Conservation (phyloP, 2,113 vertebrate species). For the Zonotrichia leucophrys region DNA sequence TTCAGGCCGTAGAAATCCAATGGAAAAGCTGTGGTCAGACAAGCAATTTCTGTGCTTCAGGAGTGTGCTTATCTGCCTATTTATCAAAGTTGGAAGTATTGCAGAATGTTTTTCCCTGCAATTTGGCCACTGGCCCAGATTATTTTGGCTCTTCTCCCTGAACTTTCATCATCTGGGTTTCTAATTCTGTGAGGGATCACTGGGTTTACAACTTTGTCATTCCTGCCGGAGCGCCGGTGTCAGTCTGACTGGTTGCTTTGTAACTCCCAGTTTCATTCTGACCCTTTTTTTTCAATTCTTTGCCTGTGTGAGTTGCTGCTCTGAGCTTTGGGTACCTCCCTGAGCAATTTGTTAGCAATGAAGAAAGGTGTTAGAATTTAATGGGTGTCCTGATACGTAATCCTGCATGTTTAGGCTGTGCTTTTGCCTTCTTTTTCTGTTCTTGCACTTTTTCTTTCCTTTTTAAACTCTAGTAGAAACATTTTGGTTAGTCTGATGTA, state of each 20-base stretch:
- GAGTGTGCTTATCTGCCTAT: constrained; percentile 34
- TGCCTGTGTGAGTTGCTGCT: constrained; percentile 7
- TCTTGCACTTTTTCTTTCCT: neutral
- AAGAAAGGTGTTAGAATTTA: constrained; percentile 60
- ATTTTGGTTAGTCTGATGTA: constrained; percentile 1
- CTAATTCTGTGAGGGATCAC: constrained; percentile 29
- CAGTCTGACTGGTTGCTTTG: constrained; percentile 8
- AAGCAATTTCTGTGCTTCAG: neutral
- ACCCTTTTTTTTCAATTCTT: neutral
- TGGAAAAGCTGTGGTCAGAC: neutral
- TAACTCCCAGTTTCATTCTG: neutral
- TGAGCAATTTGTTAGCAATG: constrained; percentile 50
- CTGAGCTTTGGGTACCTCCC: constrained; percentile 39
- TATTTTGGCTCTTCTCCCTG: constrained; percentile 23
- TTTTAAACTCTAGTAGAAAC: neutral
- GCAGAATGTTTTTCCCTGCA: constrained; percentile 31
- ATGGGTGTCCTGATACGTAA: neutral
- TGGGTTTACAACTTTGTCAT: constrained; percentile 41
- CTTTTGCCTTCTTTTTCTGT: neutral
- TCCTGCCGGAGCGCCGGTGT: neutral
- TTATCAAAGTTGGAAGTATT: constrained; percentile 37
- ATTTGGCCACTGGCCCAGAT: constrained; percentile 27
- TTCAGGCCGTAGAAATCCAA: neutral
- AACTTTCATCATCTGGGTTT: constrained; percentile 50
- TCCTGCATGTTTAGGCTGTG: constrained; percentile 2